Percentiles rank a stretch among this genome's conserved stretches.
phyloP scores from a whole-genome alignment of 1,140 invertebrate species.

The Drosophila gunungcola region DNA sequence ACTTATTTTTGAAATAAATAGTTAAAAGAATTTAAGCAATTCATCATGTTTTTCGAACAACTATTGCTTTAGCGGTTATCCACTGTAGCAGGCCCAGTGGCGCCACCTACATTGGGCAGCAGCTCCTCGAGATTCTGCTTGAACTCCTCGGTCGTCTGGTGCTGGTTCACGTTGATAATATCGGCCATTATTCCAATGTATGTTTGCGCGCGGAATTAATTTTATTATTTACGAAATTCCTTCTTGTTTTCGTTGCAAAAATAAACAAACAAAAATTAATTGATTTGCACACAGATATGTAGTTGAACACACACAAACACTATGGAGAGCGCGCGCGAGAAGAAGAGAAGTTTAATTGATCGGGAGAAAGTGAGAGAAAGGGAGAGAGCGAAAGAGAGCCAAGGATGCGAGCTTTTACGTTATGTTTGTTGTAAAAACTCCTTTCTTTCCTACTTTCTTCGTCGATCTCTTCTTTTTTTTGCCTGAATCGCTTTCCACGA shows the following conservation, averaged over 20 bases:
- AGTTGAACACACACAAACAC: conserved; percentile 1
- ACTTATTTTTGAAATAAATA: too few species aligned
- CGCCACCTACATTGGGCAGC: conserved; percentile 67
- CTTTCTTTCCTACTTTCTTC: conserved; percentile 11
- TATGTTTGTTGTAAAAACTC: neutral
- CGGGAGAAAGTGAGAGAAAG: conserved; percentile 17
- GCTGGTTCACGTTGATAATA: conserved; percentile 75
- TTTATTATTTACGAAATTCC: conserved; percentile 46
- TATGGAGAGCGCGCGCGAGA: conserved; percentile 1
- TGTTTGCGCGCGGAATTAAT: conserved; percentile 37
- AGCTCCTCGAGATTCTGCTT: conserved; percentile 75
- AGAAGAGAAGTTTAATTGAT: neutral
- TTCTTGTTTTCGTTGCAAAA: conserved; percentile 34
- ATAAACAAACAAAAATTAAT: conserved; percentile 50
- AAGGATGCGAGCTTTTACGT: conserved; percentile 31
- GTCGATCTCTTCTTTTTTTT: neutral
- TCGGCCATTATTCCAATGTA: conserved; percentile 67
- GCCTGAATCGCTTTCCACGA: conserved; percentile 45
- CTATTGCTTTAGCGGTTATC: conserved; percentile 1
- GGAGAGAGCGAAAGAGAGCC: conserved; percentile 9
- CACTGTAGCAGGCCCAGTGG: conserved; percentile 19
- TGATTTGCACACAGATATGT: conserved; percentile 25
- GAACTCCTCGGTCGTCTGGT: conserved; percentile 72
- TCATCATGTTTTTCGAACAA: too few species aligned
- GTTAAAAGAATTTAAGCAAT: too few species aligned